Conservation (phyloP, 2,888 invertebrate genomes). For the Thymelicus acteon region DNA sequence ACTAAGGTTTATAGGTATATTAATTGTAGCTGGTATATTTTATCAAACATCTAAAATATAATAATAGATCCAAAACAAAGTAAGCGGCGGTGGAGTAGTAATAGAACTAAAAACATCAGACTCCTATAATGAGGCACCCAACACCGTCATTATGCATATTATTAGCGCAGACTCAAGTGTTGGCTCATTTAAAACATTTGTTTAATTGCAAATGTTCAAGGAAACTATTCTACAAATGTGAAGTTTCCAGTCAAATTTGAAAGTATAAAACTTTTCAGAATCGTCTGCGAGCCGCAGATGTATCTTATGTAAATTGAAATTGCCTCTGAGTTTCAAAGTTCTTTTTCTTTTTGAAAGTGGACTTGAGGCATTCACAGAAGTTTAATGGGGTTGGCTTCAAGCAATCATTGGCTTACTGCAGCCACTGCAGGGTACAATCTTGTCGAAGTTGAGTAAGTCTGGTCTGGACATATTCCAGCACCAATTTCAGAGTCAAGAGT, state of each 20-base stretch:
- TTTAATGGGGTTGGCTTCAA: conserved; percentile 4
- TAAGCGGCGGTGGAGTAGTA: too few species aligned
- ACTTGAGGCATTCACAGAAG: background rate
- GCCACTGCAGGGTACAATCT: background rate
- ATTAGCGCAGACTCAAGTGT: background rate
- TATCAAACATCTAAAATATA: too few species aligned
- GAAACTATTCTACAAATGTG: conserved; percentile 13
- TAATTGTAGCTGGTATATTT: too few species aligned
- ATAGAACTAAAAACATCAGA: background rate
- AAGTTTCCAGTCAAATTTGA: conserved; percentile 20
- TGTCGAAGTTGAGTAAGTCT: background rate
- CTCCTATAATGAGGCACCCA: background rate
- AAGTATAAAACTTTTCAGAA: conserved; percentile 18
- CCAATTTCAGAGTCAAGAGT: too few species aligned
- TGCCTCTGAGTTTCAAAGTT: conserved; percentile 1
- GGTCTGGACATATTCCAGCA: too few species aligned
- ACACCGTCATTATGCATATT: too few species aligned
- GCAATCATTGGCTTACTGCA: background rate
- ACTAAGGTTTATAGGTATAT: too few species aligned
- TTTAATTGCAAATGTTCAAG: conserved; percentile 12
- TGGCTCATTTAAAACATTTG: conserved; percentile 7
- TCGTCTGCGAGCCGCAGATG: conserved; percentile 25
- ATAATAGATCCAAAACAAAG: too few species aligned
- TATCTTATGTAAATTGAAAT: conserved; percentile 28
- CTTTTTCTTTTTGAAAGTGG: conserved; percentile 16